phyloP scores from a whole-genome alignment of 2,797 vertebrate species.

The Acrossocheilus fasciatus region DNA sequence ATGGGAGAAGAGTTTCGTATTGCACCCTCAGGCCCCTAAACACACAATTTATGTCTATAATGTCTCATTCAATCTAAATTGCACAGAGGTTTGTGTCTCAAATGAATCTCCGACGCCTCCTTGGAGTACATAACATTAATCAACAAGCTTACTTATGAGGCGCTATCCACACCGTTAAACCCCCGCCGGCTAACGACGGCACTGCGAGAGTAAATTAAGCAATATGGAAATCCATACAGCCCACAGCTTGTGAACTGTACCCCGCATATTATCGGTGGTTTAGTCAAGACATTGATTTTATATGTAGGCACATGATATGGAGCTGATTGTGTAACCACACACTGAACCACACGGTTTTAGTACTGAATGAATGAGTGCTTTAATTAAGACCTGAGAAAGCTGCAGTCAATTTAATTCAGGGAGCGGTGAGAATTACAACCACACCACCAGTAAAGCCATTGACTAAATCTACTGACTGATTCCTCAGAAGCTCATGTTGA shows the following conservation, averaged over 20 bases:
- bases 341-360: conserved; percentile 42
- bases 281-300: conserved; percentile 51
- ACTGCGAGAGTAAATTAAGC: conserved; percentile 57
- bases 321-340: conserved; percentile 38
- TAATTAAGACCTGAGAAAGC: conserved; percentile 62
- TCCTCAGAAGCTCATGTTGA: conserved; percentile 53
- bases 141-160: conserved; percentile 60
- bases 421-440: conserved; percentile 61
- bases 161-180: conserved; percentile 50
- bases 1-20: conserved; percentile 1
- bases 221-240: conserved; percentile 57
- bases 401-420: conserved; percentile 60
- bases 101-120: conserved; percentile 57
- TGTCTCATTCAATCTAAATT: conserved; percentile 12
- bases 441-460: conserved; percentile 57
- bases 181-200: conserved; percentile 39
- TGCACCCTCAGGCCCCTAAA: conserved; percentile 42
- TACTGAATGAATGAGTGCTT: conserved; percentile 59
- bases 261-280: conserved; percentile 47
- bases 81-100: conserved; percentile 44
- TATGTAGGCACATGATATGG: conserved; percentile 27
- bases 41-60: conserved; percentile 47
- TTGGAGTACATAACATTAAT: conserved; percentile 56
- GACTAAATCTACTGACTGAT: conserved; percentile 58
- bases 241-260: conserved; percentile 45